These are phyloP conservation scores for Aptenodytes forsteri DNA, from an alignment of 2,113 vertebrate genomes.

Conservation along the genomic window DNA sequence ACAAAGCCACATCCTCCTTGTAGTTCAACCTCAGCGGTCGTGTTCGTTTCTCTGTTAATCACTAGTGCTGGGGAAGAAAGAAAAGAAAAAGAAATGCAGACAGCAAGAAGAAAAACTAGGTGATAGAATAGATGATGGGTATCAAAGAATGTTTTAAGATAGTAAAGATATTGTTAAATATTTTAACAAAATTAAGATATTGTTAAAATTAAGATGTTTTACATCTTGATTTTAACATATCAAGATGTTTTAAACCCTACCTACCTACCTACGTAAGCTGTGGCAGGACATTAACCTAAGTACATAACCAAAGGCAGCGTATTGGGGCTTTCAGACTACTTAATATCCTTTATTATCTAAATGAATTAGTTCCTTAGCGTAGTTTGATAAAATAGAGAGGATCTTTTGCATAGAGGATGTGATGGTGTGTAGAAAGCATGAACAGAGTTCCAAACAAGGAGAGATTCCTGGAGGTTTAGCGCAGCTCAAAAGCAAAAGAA, in stretches of 20 bases:
- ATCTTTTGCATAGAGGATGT: background rate
- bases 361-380: background rate
- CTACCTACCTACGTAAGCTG: background rate
- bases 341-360: background rate
- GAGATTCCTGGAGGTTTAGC: background rate
- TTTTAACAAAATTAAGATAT: too few relatives aligned
- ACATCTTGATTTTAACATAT: too few relatives aligned
- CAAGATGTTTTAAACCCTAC: background rate
- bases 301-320: background rate
- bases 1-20: conserved; percentile 36
- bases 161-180: too few relatives aligned
- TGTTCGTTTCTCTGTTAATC: background rate
- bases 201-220: too few relatives aligned
- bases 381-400: background rate
- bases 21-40: fast-evolving
- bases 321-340: background rate
- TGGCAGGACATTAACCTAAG: background rate
- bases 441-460: background rate
- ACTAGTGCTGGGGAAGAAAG: background rate
- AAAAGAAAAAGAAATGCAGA: background rate
- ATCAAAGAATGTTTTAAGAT: background rate
- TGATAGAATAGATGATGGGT: background rate
- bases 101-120: background rate
- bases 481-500: background rate
- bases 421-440: background rate